phyloP scores from a whole-genome alignment of 2,888 invertebrate species.

The Uropetala carovei region DNA sequence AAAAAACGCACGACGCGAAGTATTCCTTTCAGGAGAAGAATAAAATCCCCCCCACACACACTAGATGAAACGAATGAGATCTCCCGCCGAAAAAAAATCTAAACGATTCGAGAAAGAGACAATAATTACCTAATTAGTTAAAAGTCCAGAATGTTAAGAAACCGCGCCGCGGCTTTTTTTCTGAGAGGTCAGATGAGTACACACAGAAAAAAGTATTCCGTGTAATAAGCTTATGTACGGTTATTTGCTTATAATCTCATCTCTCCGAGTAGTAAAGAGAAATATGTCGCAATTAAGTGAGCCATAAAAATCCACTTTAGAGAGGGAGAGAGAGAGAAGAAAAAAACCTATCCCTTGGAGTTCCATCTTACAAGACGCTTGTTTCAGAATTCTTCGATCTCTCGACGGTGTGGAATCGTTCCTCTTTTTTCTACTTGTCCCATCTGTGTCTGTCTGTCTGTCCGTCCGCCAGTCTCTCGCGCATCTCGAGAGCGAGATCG shows the following conservation, averaged over 20 bases:
- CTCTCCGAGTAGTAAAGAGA: not conserved
- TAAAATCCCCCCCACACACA: not conserved
- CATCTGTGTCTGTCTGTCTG: not conserved
- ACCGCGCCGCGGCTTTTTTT: not conserved
- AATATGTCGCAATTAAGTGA: not conserved
- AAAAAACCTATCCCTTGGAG: not conserved
- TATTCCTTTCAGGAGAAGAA: not conserved
- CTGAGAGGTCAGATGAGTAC: not conserved
- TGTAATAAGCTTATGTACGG: slow-evolving; percentile 20
- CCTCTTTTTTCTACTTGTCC: too few relatives aligned
- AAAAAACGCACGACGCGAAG: not conserved
- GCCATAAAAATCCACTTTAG: not conserved
- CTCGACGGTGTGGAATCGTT: too few relatives aligned
- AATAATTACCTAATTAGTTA: not conserved
- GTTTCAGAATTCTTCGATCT: slow-evolving; percentile 6
- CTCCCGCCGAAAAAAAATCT: not conserved
- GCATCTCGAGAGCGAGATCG: not conserved
- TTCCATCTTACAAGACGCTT: not conserved
- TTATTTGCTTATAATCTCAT: slow-evolving; percentile 22
- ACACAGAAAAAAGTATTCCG: not conserved
- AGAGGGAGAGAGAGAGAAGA: not conserved
- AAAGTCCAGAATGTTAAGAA: not conserved
- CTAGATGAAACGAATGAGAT: not conserved
- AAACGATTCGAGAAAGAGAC: not conserved
- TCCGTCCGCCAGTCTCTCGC: not conserved